phyloP scores from a whole-genome alignment of 2,888 invertebrate species.

The Chrysodeixis includens region DNA sequence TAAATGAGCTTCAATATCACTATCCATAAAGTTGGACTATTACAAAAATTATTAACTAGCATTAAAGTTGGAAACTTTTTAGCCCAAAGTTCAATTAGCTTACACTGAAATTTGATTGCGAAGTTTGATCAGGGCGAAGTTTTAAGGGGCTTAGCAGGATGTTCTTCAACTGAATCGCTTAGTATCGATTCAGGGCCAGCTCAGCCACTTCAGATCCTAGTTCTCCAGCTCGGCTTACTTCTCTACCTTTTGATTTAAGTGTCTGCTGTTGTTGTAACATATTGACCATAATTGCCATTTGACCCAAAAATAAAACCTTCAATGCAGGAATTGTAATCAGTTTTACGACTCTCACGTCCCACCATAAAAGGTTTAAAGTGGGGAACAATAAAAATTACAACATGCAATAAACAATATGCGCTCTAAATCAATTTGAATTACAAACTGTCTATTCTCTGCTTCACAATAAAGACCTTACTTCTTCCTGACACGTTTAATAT shows the following conservation, averaged over 20 bases:
- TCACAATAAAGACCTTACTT: constrained; percentile 63
- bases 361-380: background rate
- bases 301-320: background rate
- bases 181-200: constrained; percentile 46
- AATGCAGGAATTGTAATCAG: background rate
- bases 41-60: constrained; percentile 58
- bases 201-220: constrained; percentile 12
- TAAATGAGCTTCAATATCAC: constrained; percentile 12
- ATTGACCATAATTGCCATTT: background rate
- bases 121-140: constrained; percentile 74
- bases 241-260: background rate
- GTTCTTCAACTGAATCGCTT: constrained; percentile 45
- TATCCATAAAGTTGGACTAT: constrained; percentile 14
- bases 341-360: background rate
- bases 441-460: constrained; percentile 31
- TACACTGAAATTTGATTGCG: constrained; percentile 82
- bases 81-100: constrained; percentile 81
- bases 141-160: constrained; percentile 75
- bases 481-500: constrained; percentile 77
- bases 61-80: constrained; percentile 69
- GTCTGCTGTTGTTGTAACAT: background rate
- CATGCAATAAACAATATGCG: constrained; percentile 17
- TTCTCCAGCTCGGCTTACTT: background rate
- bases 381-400: constrained; percentile 2
- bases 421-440: constrained; percentile 50